Evolutionary conservation across 2,888 invertebrate genomes (phyloP).

Genomic region (Linnaemya vulpina): DNA sequence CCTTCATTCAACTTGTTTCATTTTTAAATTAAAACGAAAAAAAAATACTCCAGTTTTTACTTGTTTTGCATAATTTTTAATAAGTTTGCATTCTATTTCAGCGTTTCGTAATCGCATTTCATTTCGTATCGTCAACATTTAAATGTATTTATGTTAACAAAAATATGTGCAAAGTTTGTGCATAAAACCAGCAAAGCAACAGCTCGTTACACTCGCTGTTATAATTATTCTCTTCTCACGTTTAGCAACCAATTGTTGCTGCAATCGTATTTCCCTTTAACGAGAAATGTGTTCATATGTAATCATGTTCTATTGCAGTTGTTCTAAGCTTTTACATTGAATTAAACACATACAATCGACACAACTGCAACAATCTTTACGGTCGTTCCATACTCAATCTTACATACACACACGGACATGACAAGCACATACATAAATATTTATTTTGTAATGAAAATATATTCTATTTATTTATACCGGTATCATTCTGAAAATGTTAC

Average conservation of each 20-base stretch:
- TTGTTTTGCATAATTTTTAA: constrained; percentile 15
- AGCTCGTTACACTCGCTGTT: constrained; percentile 18
- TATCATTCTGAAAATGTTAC: constrained; percentile 68
- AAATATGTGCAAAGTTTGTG: constrained; percentile 9
- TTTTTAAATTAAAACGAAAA: background rate
- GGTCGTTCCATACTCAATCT: background rate
- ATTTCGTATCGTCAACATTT: constrained; percentile 9
- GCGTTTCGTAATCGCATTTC: constrained; percentile 37
- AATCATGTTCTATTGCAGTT: constrained; percentile 51
- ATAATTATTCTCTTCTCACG: constrained; percentile 67
- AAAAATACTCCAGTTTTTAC: background rate
- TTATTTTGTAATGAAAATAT: constrained; percentile 13
- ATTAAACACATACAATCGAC: constrained; percentile 28
- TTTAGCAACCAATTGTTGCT: constrained; percentile 71
- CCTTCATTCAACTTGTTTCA: too few relatives aligned
- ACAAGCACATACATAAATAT: background rate
- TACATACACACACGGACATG: constrained; percentile 4
- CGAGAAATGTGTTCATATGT: constrained; percentile 23
- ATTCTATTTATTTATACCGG: constrained; percentile 56
- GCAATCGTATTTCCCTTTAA: constrained; percentile 52
- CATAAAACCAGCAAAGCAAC: constrained; percentile 22
- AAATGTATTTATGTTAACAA: background rate
- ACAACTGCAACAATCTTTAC: constrained; percentile 10
- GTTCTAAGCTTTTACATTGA: constrained; percentile 62
- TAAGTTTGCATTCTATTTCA: constrained; percentile 10